These are phyloP conservation scores for Ciconia maguari DNA, from an alignment of 2,113 vertebrate genomes.

Conservation along the genomic window DNA sequence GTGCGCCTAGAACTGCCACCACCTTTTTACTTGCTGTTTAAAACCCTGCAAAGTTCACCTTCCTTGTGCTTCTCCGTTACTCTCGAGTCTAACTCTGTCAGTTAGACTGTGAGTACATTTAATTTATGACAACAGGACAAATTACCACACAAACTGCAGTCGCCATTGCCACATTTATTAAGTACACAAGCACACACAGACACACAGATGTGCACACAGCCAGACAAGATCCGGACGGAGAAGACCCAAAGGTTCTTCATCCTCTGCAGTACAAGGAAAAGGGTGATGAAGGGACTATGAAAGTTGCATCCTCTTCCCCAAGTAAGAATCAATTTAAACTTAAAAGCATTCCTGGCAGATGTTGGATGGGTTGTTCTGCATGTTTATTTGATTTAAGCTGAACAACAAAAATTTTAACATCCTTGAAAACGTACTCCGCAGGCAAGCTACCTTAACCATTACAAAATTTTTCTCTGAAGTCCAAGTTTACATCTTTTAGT, in stretches of 20 bases:
- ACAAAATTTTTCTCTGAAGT: neutral
- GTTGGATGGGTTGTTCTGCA: neutral
- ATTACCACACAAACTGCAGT: neutral
- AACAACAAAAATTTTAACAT: neutral
- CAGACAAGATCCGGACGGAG: fast-evolving
- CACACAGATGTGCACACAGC: neutral
- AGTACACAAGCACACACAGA: neutral
- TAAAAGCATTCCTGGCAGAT: neutral
- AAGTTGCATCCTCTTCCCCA: neutral
- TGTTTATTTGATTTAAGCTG: neutral
- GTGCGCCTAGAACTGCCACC: neutral
- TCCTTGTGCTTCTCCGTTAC: neutral
- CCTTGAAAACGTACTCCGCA: neutral
- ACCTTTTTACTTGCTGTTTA: neutral
- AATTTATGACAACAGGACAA: neutral
- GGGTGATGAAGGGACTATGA: neutral
- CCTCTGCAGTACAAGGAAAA: neutral
- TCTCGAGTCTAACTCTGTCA: neutral
- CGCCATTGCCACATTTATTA: neutral
- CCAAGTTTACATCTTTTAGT: neutral
- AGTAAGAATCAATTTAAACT: neutral
- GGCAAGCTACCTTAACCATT: neutral
- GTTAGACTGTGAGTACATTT: neutral
- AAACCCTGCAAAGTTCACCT: neutral
- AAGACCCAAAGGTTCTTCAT: neutral